A percentile compares a stretch with the other conserved stretches of the same genome.
These are phyloP conservation scores for Naso thynnoides DNA, from an alignment of 2,797 vertebrate species.

Conservation along the genomic window DNA sequence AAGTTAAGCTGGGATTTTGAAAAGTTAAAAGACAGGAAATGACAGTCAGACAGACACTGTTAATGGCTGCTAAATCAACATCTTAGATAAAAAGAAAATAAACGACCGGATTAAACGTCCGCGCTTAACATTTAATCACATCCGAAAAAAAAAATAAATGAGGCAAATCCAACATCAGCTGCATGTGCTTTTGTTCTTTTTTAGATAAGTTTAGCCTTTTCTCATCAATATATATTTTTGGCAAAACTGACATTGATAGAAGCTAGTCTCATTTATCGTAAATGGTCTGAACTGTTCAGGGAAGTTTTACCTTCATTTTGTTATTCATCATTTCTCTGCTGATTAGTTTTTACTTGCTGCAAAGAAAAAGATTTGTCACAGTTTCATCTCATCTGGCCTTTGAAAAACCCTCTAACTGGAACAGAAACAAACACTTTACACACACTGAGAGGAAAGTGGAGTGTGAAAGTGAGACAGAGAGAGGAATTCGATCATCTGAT, in stretches of 20 bases:
- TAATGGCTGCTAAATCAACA: conserved; percentile 16
- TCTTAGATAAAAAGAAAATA: conserved; percentile 22
- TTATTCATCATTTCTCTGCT: not conserved
- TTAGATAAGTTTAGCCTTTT: not conserved
- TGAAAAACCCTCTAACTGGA: not conserved
- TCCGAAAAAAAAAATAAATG: not conserved
- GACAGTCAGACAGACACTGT: not conserved
- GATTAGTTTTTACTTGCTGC: accelerated
- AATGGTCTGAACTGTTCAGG: not conserved
- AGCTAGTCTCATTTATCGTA: not conserved
- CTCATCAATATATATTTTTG: not conserved
- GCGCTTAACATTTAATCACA: conserved; percentile 4
- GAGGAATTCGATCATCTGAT: not conserved
- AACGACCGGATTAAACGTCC: conserved; percentile 24
- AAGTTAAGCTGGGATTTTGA: conserved; percentile 38
- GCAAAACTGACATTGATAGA: not conserved
- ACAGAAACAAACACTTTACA: not conserved
- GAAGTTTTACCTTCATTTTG: not conserved
- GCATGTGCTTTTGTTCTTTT: not conserved
- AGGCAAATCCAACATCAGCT: not conserved
- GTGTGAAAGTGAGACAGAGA: not conserved
- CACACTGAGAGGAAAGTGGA: not conserved
- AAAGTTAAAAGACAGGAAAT: conserved; percentile 5
- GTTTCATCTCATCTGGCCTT: not conserved
- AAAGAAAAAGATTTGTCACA: not conserved